Evolutionary conservation across 2,888 invertebrate species (phyloP), one percentile per base, ranked within the genome.

Genomic region (Dicycla oo): DNA sequence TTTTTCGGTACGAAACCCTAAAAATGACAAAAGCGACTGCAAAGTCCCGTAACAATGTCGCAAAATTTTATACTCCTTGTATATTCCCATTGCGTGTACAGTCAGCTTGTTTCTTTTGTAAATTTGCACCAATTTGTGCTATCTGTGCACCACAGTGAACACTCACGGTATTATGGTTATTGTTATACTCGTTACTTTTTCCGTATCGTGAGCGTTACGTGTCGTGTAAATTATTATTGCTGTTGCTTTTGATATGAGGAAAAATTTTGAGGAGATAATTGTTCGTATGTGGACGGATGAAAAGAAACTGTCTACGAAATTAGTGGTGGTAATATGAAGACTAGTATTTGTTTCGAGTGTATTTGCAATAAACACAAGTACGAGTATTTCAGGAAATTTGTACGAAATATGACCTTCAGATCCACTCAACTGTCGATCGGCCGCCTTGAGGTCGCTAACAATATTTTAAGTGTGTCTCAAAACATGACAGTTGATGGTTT

Each of bases 31-130:
- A 71, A 71, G 54, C 53, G 56, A 73, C 70, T 47, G 34, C 30
- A 67, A 70, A 61, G 61, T 64, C 60, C 47, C 69, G 54, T 73
- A 82, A 82, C 74, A 60, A 82, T 64, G 69, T 82, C 73, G 58
- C 82, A 77, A 82, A 82, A 82, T 82, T 80, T 75, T 73, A 84
- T 69, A 73, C 61, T 81, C 47, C 2, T 53, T 61, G 56, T 69
- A 43, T 49, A 57, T 38, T 58, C 15, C 15, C 53, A 34, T 73
- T 75, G 75, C 63, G 70, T 72, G 67, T 74, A 76, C 66, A 70
- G 43, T 66, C n/a, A 56, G 45, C 63, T 56, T 69, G 69, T 66
- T 69, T 73, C 76, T 84, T 84, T 76, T 82, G 66, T 78, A 64
- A 81, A 75, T 78, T 75, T 68, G 62, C 73, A 63, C 61, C 62